phyloP scores from a whole-genome alignment of 2,888 invertebrate species.

The Callyntrura sp. region DNA sequence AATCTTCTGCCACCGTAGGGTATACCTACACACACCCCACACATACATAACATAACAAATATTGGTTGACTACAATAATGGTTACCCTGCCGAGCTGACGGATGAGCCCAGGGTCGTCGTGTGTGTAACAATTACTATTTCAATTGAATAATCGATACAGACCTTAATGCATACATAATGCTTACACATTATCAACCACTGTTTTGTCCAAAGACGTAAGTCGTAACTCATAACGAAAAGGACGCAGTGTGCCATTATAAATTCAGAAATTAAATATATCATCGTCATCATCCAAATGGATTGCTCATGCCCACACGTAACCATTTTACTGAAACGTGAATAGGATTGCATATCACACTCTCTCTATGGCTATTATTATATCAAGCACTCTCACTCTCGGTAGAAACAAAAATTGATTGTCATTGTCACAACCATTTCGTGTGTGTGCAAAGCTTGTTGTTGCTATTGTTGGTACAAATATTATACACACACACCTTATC shows the following conservation, averaged over 20 bases:
- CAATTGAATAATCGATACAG: constrained; percentile 37
- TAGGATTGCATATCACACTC: neutral
- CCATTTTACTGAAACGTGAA: neutral
- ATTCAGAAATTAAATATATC: constrained; percentile 30
- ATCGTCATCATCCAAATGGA: neutral
- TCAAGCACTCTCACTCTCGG: neutral
- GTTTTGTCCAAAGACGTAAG: neutral
- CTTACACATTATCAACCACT: too few species aligned
- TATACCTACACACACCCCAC: neutral
- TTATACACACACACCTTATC: too few species aligned
- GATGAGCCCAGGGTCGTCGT: constrained; percentile 50
- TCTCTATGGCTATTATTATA: neutral
- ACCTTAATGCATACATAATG: constrained; percentile 38
- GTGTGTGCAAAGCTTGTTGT: neutral
- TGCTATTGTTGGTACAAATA: constrained; percentile 4
- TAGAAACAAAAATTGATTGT: constrained; percentile 38
- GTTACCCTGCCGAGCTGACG: neutral
- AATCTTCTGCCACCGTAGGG: neutral
- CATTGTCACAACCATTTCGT: constrained; percentile 29
- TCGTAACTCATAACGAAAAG: neutral
- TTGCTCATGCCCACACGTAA: constrained; percentile 1
- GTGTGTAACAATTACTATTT: constrained; percentile 20
- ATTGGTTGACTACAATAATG: neutral
- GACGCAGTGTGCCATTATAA: neutral
- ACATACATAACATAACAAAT: neutral